Evolutionary conservation across 2,797 vertebrate genomes (phyloP).

Genomic region (Parotocinclus haroldoi): DNA sequence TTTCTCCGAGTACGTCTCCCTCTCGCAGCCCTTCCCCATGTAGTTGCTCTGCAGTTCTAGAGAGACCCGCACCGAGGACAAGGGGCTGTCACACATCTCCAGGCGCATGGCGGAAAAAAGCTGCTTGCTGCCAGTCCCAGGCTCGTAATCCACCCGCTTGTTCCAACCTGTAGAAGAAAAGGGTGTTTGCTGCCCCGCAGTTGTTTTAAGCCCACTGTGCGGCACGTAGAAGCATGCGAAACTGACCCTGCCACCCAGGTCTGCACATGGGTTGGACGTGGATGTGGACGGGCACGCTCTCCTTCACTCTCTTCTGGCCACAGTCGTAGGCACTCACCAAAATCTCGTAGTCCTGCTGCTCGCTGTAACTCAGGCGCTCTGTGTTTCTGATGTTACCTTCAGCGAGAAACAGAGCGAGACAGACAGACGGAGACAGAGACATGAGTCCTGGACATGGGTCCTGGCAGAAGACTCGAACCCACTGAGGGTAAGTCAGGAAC

Average conservation of each 20-base stretch:
- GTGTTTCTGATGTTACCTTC: conserved; percentile 96
- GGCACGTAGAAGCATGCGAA: background rate
- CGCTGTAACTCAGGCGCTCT: conserved; percentile 88
- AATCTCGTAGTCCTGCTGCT: conserved; percentile 86
- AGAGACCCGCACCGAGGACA: conserved; percentile 82
- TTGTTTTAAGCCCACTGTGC: too few relatives aligned
- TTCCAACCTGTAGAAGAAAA: conserved; percentile 78
- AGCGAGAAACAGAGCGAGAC: conserved; percentile 18
- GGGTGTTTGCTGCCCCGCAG: too few relatives aligned
- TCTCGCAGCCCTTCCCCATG: conserved; percentile 87
- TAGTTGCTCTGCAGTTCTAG: conserved; percentile 70
- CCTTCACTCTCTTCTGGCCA: conserved; percentile 86
- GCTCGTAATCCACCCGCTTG: conserved; percentile 88
- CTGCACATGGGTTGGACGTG: conserved; percentile 95
- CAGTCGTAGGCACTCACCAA: conserved; percentile 95
- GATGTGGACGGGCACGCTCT: conserved; percentile 85
- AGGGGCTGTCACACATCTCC: conserved; percentile 86
- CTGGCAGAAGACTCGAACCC: too few relatives aligned
- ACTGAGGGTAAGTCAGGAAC: too few relatives aligned
- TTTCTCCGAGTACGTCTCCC: conserved; percentile 91
- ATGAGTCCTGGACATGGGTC: too few relatives aligned
- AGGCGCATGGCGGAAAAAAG: conserved; percentile 88
- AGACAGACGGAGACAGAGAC: too few relatives aligned
- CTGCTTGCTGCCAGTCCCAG: conserved; percentile 85
- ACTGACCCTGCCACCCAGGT: conserved; percentile 95